Conservation (phyloP, 2,888 invertebrate genomes). For the Euproctis similis region DNA sequence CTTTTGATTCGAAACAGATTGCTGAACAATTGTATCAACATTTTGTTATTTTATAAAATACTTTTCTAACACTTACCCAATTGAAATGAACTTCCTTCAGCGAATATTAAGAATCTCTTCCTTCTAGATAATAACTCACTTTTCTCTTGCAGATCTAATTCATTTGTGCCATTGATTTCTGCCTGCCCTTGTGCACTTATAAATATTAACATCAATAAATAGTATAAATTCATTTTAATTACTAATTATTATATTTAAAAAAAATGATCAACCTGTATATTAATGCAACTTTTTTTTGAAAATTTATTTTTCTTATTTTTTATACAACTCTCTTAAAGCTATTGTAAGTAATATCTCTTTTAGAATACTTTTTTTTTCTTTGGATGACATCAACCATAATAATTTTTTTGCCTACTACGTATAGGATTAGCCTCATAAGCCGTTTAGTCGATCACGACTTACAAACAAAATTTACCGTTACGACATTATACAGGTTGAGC, state of each 20-base stretch:
- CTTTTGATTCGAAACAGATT: no score
- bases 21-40: no score
- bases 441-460: constrained; percentile 45
- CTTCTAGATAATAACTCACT: constrained; percentile 60
- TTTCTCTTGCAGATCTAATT: constrained; percentile 11
- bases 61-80: constrained; percentile 52
- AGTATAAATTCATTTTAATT: no score
- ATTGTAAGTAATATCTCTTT: background rate
- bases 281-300: background rate
- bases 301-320: background rate
- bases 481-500: constrained; percentile 32
- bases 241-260: no score
- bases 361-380: background rate
- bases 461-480: constrained; percentile 40
- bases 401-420: constrained; percentile 17
- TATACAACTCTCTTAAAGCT: no score
- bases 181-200: constrained; percentile 7
- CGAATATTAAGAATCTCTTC: constrained; percentile 75
- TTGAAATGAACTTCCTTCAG: constrained; percentile 78
- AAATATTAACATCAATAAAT: background rate
- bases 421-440: constrained; percentile 17
- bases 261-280: no score
- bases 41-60: no score
- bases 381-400: constrained; percentile 6
- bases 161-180: constrained; percentile 18